Evolutionary conservation across 2,113 vertebrate genomes (phyloP).

Genomic region (Megaleporinus macrocephalus): DNA sequence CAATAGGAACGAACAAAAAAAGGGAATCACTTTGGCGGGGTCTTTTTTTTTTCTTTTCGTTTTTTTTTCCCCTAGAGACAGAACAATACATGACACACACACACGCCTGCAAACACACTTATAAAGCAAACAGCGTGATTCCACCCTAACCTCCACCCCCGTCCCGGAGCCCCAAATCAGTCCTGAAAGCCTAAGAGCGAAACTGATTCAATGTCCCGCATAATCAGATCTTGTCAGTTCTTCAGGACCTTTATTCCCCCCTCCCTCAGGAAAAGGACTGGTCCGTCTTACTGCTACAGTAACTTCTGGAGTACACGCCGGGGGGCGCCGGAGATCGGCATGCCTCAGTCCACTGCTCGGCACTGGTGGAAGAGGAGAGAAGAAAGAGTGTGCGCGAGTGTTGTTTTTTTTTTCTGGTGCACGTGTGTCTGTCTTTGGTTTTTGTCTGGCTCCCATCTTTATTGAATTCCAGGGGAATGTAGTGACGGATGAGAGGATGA

Average conservation of each 20-base stretch:
- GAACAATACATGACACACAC: constrained; percentile 59
- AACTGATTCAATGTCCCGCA: constrained; percentile 26
- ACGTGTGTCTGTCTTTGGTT: constrained; percentile 44
- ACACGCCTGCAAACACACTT: constrained; percentile 48
- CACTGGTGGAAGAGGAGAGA: neutral
- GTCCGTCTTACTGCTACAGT: constrained; percentile 11
- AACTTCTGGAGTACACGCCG: constrained; percentile 34
- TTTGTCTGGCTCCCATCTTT: constrained; percentile 1
- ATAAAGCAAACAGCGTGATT: constrained; percentile 11
- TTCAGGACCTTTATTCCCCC: constrained; percentile 15
- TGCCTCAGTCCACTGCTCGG: neutral
- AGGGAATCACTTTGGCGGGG: constrained; percentile 67
- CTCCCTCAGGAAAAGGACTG: neutral
- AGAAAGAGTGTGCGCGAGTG: neutral
- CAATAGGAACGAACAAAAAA: constrained; percentile 43
- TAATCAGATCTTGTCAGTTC: constrained; percentile 59
- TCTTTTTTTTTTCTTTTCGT: constrained; percentile 54
- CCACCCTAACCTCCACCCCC: neutral
- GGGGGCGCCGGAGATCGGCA: constrained; percentile 14
- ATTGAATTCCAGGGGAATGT: constrained; percentile 57
- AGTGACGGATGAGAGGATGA: constrained; percentile 55
- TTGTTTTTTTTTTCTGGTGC: neutral
- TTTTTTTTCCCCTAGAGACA: constrained; percentile 7
- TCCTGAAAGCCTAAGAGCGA: constrained; percentile 57
- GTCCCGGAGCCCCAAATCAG: constrained; percentile 47